These are phyloP conservation scores for Drosophila triauraria DNA, from an alignment of 1,140 invertebrate species.

Conservation along the genomic window DNA sequence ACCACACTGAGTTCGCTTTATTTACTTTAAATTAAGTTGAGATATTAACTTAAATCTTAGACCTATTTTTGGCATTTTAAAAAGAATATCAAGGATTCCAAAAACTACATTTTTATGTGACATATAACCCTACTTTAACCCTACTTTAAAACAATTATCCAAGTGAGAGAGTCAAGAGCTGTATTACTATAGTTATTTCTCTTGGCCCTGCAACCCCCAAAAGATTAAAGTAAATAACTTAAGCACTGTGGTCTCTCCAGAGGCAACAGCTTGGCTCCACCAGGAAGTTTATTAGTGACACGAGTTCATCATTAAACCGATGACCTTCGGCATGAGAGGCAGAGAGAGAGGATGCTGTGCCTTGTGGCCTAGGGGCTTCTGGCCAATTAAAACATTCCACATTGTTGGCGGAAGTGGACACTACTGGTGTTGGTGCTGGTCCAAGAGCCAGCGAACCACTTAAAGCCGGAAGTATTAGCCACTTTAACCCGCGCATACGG, in stretches of 20 bases:
- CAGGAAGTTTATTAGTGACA: conserved; percentile 43
- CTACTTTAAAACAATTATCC: background rate
- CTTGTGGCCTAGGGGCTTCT: conserved; percentile 13
- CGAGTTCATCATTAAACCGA: conserved; percentile 41
- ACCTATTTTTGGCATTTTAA: too few species aligned
- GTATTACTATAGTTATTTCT: background rate
- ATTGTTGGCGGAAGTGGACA: conserved; percentile 12
- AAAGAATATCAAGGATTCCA: too few species aligned
- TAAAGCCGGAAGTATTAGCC: conserved; percentile 2
- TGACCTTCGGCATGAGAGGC: conserved; percentile 15
- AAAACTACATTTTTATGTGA: too few species aligned
- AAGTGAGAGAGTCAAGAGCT: too few species aligned
- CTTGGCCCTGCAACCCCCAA: background rate
- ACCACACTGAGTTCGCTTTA: too few species aligned
- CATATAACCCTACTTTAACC: background rate
- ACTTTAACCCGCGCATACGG: conserved; percentile 1
- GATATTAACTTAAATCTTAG: too few species aligned
- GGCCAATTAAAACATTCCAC: conserved; percentile 64
- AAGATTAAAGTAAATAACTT: conserved; percentile 14
- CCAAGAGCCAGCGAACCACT: conserved; percentile 6
- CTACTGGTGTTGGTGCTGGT: background rate
- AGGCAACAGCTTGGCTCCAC: conserved; percentile 21
- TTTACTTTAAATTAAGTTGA: too few species aligned
- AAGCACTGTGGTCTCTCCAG: conserved; percentile 2
- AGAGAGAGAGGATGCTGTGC: background rate